Evolutionary conservation across 1,140 invertebrate genomes (phyloP).

Genomic region (Argopecten irradians): DNA sequence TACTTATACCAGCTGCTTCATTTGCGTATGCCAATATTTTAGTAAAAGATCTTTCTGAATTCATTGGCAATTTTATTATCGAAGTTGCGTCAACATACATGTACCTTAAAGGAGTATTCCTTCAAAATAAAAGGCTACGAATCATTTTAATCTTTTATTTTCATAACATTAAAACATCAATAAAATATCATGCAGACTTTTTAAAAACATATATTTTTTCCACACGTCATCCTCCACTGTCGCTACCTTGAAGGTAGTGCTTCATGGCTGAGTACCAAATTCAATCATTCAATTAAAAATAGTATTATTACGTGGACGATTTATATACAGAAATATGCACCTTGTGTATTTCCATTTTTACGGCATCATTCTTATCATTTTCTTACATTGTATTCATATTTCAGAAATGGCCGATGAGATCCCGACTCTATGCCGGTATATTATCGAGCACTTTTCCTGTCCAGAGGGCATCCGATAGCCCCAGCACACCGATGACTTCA

Average conservation of each 20-base stretch:
- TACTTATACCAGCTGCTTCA: no score
- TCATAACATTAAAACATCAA: no score
- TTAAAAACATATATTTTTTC: no score
- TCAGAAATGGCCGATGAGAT: constrained; percentile 73
- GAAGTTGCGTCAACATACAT: no score
- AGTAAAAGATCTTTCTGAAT: no score
- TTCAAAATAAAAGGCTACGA: no score
- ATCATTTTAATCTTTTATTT: no score
- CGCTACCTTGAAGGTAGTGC: neutral
- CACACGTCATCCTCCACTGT: neutral
- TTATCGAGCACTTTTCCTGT: constrained; percentile 55
- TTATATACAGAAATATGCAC: neutral
- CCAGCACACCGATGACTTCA: neutral
- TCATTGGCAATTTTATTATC: no score
- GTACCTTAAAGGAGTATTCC: no score
- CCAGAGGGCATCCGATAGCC: neutral
- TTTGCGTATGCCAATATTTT: no score
- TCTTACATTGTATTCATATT: constrained; percentile 42
- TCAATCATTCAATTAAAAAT: neutral
- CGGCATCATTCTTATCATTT: neutral
- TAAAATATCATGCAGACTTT: no score
- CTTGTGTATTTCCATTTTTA: neutral
- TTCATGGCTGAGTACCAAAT: neutral
- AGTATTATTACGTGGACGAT: neutral
- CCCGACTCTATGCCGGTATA: constrained; percentile 67